Percentiles rank a stretch among this genome's conserved stretches.
These are phyloP conservation scores for Trachymyrmex cornetzi DNA, from an alignment of 1,140 invertebrate genomes.

Conservation along the genomic window DNA sequence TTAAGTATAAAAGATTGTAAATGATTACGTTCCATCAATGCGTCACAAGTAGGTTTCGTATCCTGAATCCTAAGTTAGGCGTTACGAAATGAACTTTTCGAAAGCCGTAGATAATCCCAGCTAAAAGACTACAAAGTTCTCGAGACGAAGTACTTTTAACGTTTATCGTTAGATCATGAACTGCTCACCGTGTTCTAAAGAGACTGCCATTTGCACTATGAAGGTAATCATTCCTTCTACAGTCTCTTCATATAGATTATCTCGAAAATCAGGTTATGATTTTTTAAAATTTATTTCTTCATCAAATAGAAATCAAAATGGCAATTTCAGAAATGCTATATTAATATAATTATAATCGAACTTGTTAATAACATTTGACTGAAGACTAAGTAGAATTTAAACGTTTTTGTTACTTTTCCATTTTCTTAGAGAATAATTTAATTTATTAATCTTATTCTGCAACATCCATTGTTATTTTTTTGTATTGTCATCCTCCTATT, in stretches of 20 bases:
- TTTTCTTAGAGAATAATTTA: too few species aligned
- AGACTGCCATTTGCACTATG: slow-evolving; percentile 20
- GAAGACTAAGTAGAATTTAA: too few species aligned
- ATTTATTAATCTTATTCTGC: too few species aligned
- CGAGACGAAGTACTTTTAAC: slow-evolving; percentile 33
- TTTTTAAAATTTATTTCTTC: background rate
- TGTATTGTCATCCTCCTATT: too few species aligned
- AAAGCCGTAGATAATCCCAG: slow-evolving; percentile 44
- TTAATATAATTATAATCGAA: background rate
- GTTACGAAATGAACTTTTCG: slow-evolving; percentile 31
- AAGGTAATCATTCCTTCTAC: slow-evolving; percentile 22
- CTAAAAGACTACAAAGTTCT: slow-evolving; percentile 58
- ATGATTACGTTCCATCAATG: slow-evolving; percentile 39
- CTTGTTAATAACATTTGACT: too few species aligned
- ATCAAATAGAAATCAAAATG: background rate
- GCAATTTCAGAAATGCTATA: background rate
- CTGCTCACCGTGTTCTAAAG: slow-evolving; percentile 36
- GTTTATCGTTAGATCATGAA: slow-evolving; percentile 54
- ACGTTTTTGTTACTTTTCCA: too few species aligned
- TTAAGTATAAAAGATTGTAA: slow-evolving; percentile 5
- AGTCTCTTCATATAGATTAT: background rate
- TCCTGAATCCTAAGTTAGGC: background rate
- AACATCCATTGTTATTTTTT: too few species aligned
- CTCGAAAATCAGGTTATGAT: slow-evolving; percentile 21
- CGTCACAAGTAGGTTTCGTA: slow-evolving; percentile 34